Base-by-base conservation (phyloP, 2,888 invertebrate genomes). In the Biston stratarius region DNA sequence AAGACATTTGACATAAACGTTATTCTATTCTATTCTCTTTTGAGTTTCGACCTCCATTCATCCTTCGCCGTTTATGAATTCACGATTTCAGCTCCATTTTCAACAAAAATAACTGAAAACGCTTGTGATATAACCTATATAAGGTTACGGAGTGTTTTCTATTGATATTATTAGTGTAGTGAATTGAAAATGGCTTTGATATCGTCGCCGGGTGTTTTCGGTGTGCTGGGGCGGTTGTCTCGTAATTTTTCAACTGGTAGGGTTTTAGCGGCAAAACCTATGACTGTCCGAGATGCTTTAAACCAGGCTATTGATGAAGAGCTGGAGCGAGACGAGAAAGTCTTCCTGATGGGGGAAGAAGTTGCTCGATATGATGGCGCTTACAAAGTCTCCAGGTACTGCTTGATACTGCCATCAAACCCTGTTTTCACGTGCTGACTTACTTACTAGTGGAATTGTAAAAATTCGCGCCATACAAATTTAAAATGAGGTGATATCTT, bases 341-440 rank as follows among this genome's bases (percentile, higher is more conserved):
- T 99, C 0, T 99, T 99, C 86, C 84, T 99, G 49, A 81, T 99
- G 72, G 99, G 99, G 48, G 99, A 99, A 89, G 99, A 99, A 94
- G 99, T 99, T 0, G 99, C 99, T n/a, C 96, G 97, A 90, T 99
- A 99, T 84, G 99, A 99, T 86, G 99, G 99, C 72, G 99, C 99
- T 57, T 99, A 99, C 86, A 97, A 99, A 96, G 97, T 99, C 38
- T 97, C 96, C 69, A 94, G 95, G 90, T 94, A 77, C 73, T 69
- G 56, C 56, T 64, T 53, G 40, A 60, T 8, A 61, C 63, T 58
- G 62, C 7, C 42, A 44, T 64, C 56, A 78, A 81, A 79, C 77
- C 76, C 74, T 64, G 52, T 44, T 36, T 33, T 48, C 45, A 45
- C 48, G n/a, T 42, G 36, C 9, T 44, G 15, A 34, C 51, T 59